phyloP scores from a whole-genome alignment of 1,140 invertebrate species.

The Agrilus planipennis region DNA sequence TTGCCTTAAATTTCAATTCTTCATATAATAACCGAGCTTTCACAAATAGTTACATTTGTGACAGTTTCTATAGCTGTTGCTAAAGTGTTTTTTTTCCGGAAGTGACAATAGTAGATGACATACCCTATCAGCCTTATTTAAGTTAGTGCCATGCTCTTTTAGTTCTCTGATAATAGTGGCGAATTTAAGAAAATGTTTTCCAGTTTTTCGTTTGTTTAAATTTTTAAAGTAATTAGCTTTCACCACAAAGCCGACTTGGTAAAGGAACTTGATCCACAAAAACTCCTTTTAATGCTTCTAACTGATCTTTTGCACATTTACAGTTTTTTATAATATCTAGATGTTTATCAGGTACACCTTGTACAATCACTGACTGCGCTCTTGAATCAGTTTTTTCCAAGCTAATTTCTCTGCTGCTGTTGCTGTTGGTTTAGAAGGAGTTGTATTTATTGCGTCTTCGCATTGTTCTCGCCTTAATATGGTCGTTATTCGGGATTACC shows the following conservation, averaged over 20 bases:
- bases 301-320: slow-evolving; percentile 6
- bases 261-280: slow-evolving; percentile 14
- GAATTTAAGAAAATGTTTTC: slow-evolving; percentile 17
- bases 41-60: slow-evolving; percentile 30
- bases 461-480: slow-evolving; percentile 2
- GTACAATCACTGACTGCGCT: slow-evolving; percentile 13
- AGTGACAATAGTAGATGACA: slow-evolving; percentile 30
- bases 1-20: slow-evolving; percentile 26
- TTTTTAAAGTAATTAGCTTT: slow-evolving; percentile 14
- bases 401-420: not conserved
- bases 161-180: slow-evolving; percentile 14
- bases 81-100: slow-evolving; percentile 19
- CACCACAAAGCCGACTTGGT: slow-evolving; percentile 9
- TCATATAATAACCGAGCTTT: slow-evolving; percentile 32
- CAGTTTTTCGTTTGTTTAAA: slow-evolving; percentile 8
- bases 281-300: slow-evolving; percentile 10
- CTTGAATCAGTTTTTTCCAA: slow-evolving; percentile 2
- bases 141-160: slow-evolving; percentile 24
- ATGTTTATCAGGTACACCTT: slow-evolving; percentile 13
- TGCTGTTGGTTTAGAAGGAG: not conserved
- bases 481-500: not conserved
- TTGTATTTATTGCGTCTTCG: not conserved
- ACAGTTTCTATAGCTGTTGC: slow-evolving; percentile 13
- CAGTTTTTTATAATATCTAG: slow-evolving; percentile 14
- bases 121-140: slow-evolving; percentile 30